These are phyloP conservation scores for Pluvialis apricaria DNA, from an alignment of 2,113 vertebrate species.

Conservation along the genomic window DNA sequence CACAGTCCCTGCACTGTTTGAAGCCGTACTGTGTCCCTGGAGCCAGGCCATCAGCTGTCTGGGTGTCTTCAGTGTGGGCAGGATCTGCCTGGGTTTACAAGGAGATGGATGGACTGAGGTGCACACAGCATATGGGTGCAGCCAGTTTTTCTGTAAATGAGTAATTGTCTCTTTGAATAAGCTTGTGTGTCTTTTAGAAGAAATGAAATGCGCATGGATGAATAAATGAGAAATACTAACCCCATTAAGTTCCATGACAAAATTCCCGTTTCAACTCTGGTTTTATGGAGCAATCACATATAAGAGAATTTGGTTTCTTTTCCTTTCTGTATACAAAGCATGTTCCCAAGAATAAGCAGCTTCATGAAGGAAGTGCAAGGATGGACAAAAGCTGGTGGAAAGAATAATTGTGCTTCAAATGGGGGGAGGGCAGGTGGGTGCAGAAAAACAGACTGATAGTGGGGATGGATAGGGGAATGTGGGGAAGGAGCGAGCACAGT, in stretches of 20 bases:
- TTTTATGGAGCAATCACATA: neutral
- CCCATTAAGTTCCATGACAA: neutral
- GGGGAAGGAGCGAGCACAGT: neutral
- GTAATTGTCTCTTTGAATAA: neutral
- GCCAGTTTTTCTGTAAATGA: neutral
- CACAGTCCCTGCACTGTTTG: neutral
- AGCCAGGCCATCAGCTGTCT: neutral
- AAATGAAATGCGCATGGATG: neutral
- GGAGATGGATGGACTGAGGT: neutral
- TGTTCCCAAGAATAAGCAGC: neutral
- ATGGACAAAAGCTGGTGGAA: neutral
- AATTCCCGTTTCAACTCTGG: neutral
- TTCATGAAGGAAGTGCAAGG: neutral
- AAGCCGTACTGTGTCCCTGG: neutral
- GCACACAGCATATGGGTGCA: neutral
- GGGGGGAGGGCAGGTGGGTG: neutral
- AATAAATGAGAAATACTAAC: neutral
- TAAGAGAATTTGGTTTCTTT: neutral
- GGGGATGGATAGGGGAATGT: too few relatives aligned
- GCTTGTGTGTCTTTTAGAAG: neutral
- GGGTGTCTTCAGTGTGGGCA: neutral
- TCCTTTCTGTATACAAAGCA: neutral
- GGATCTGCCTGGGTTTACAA: neutral
- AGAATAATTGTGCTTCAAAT: neutral
- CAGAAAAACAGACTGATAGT: neutral